Conservation (phyloP, 2,797 vertebrate species). For the Sebastes elongatus region DNA sequence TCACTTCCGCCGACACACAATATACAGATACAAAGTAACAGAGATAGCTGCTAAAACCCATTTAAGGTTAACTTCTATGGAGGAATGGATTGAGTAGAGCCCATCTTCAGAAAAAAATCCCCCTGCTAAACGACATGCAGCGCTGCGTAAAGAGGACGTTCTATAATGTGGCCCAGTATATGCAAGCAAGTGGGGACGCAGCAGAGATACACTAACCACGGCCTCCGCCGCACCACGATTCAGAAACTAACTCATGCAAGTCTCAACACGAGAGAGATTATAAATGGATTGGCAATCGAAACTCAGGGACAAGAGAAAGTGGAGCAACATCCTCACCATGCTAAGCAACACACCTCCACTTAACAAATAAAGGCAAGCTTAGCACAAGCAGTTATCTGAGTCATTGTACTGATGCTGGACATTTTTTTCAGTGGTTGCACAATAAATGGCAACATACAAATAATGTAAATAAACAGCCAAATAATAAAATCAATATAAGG, state of each 20-base stretch:
- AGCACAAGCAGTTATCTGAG: accelerated
- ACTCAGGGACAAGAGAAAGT: too few relatives aligned
- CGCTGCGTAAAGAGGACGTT: too few relatives aligned
- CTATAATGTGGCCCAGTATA: too few relatives aligned
- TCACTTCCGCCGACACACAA: background rate
- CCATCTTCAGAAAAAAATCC: background rate
- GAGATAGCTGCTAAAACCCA: background rate
- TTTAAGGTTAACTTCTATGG: background rate
- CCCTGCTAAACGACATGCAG: background rate
- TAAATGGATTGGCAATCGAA: too few relatives aligned
- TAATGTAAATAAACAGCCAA: background rate
- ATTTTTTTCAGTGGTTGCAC: too few relatives aligned
- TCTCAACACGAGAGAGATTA: too few relatives aligned
- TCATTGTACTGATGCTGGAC: too few relatives aligned
- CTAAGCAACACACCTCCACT: too few relatives aligned
- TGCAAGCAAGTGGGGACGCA: background rate
- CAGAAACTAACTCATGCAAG: too few relatives aligned
- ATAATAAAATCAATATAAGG: background rate
- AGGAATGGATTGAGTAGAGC: background rate
- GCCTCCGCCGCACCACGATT: too few relatives aligned
- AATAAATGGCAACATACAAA: background rate
- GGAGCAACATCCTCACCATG: too few relatives aligned
- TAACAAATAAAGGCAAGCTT: too few relatives aligned
- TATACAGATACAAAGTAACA: background rate
- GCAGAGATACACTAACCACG: background rate